Conservation (phyloP, 2,888 invertebrate species). For the Protula sp. region DNA sequence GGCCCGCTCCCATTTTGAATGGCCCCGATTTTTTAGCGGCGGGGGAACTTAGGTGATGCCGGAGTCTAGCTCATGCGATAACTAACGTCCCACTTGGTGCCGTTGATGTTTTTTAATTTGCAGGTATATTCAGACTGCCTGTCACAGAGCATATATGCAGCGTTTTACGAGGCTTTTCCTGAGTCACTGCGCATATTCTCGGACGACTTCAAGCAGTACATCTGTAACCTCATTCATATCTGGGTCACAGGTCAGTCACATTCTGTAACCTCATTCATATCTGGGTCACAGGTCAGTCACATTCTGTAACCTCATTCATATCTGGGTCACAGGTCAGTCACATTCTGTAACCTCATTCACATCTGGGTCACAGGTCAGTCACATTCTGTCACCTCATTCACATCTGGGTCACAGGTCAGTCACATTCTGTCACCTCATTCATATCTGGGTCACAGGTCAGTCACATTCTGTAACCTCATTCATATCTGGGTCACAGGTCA, state of each 20-base stretch:
- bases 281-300: constrained; percentile 48
- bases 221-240: constrained; percentile 38
- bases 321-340: constrained; percentile 49
- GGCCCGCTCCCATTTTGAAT: no score
- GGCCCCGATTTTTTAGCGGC: no score
- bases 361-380: constrained; percentile 49
- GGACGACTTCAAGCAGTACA: constrained; percentile 42
- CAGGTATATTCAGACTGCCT: constrained; percentile 48
- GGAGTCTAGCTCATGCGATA: no score
- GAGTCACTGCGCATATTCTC: constrained; percentile 43
- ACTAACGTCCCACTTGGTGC: no score
- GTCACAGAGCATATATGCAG: constrained; percentile 41
- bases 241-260: constrained; percentile 49
- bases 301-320: constrained; percentile 37
- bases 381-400: no score
- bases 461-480: no score
- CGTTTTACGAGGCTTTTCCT: constrained; percentile 46
- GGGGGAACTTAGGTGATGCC: no score
- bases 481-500: no score
- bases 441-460: no score
- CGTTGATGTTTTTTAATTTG: background rate
- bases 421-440: no score
- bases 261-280: constrained; percentile 38
- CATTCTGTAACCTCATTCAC: constrained; percentile 35
- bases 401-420: no score